These are phyloP conservation scores for Phoenicopterus ruber DNA, from an alignment of 2,113 vertebrate species.

Conservation along the genomic window DNA sequence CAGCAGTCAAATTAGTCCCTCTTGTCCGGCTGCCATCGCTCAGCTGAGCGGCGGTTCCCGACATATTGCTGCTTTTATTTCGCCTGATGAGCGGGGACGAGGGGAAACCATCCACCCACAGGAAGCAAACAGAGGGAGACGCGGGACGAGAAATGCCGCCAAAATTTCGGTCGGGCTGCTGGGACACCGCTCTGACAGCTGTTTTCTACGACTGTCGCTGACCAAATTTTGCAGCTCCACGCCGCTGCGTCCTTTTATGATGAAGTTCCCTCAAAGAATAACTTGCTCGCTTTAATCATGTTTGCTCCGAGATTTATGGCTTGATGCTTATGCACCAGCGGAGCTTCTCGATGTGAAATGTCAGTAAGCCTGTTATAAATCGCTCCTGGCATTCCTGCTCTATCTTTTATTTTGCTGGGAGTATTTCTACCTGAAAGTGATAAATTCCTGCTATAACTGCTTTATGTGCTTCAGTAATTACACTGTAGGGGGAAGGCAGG, in stretches of 20 bases:
- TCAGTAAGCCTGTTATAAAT: constrained; percentile 81
- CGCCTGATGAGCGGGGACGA: fast-evolving
- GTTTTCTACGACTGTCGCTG: constrained; percentile 53
- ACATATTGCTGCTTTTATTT: neutral
- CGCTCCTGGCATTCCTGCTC: constrained; percentile 71
- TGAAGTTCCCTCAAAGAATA: constrained; percentile 70
- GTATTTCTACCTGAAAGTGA: constrained; percentile 81
- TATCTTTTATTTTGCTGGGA: constrained; percentile 76
- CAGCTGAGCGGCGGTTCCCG: fast-evolving
- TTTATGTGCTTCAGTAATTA: constrained; percentile 83
- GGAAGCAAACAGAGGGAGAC: neutral
- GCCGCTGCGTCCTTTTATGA: constrained; percentile 54
- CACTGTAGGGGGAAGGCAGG: constrained; percentile 21
- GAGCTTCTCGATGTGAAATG: constrained; percentile 74
- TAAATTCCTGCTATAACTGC: constrained; percentile 77
- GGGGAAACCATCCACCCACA: neutral
- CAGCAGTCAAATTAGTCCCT: neutral
- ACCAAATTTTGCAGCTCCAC: constrained; percentile 56
- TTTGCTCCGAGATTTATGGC: constrained; percentile 76
- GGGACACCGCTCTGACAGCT: constrained; percentile 56
- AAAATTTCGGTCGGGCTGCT: constrained; percentile 34
- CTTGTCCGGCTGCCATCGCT: neutral
- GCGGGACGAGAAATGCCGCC: neutral
- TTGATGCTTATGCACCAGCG: constrained; percentile 70
- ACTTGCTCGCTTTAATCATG: constrained; percentile 72